Evolutionary conservation across 2,888 invertebrate species (phyloP).

Genomic region (Bimastos eiseni): DNA sequence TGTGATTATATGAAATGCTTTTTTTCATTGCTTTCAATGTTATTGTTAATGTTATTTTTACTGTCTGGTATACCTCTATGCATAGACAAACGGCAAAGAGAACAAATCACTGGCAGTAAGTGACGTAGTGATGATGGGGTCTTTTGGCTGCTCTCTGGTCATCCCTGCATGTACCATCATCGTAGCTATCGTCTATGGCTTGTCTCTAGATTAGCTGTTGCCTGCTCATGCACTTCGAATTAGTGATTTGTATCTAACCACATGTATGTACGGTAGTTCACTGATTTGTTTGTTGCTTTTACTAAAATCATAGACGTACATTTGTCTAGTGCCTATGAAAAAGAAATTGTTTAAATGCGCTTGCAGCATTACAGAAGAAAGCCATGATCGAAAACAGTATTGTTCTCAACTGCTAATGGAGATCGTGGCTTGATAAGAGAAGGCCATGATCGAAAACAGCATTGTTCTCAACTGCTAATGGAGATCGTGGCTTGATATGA

Average conservation of each 20-base stretch:
- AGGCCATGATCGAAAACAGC: too few relatives aligned
- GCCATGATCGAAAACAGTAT: too few relatives aligned
- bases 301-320: not conserved
- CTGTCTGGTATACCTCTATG: not conserved
- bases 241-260: not conserved
- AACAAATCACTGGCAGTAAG: slow-evolving; percentile 16
- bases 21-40: not conserved
- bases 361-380: not conserved
- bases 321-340: not conserved
- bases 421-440: too few relatives aligned
- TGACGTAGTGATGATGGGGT: not conserved
- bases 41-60: not conserved
- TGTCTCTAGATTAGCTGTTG: not conserved
- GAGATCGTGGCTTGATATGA: too few relatives aligned
- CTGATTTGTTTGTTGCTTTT: not conserved
- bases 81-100: not conserved
- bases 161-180: not conserved
- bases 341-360: not conserved
- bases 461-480: too few relatives aligned
- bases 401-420: too few relatives aligned
- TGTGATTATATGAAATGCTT: not conserved
- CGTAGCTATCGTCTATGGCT: not conserved
- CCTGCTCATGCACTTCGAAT: too few relatives aligned
- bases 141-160: not conserved
- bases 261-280: not conserved